Percentiles rank a stretch among this genome's conserved stretches.
Conservation (phyloP, 2,113 vertebrate genomes). For the Rallus limicola region DNA sequence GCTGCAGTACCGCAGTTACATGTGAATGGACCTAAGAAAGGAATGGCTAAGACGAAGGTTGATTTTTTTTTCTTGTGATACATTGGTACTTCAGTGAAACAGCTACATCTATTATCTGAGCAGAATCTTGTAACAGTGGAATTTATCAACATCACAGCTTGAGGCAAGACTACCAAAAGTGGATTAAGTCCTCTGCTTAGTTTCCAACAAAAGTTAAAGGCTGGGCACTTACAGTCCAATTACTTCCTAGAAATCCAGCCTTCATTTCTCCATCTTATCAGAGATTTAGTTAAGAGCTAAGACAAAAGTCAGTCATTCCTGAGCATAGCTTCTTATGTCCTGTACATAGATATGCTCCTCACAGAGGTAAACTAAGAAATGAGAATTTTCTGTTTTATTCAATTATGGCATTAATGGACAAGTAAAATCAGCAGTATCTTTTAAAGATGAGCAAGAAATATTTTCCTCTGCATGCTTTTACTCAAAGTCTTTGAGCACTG, state of each 20-base stretch:
- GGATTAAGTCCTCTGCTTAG: not conserved
- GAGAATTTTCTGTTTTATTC: not conserved
- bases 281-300: not conserved
- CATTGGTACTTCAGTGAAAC: not conserved
- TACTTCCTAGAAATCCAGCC: not conserved
- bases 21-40: not conserved
- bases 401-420: not conserved
- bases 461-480: not conserved
- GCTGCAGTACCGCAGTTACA: not conserved
- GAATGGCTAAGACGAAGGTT: not conserved
- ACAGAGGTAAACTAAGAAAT: not conserved
- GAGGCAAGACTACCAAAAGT: not conserved
- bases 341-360: not conserved
- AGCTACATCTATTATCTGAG: not conserved
- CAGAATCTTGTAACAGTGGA: not conserved
- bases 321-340: not conserved
- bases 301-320: not conserved
- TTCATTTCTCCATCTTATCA: not conserved
- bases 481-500: not conserved
- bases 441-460: not conserved
- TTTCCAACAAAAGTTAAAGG: not conserved
- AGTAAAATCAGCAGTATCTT: not conserved
- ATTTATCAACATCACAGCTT: not conserved
- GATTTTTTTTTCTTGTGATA: not conserved
- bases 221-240: not conserved